These are phyloP conservation scores for Epinephelus coioides DNA, from an alignment of 2,797 vertebrate species.

Conservation along the genomic window DNA sequence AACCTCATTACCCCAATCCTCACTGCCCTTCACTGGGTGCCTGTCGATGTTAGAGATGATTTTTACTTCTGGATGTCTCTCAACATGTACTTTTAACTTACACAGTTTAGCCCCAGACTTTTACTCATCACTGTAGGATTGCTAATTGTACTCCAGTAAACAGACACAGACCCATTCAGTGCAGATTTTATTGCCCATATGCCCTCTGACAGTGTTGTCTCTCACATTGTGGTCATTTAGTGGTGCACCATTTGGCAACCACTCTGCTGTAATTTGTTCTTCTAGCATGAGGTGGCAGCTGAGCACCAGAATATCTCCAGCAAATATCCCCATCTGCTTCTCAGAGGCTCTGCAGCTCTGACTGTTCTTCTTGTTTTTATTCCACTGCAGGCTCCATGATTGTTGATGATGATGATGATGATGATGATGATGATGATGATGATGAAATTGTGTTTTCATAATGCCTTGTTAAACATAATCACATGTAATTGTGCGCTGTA, in stretches of 20 bases:
- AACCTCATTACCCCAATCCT: neutral
- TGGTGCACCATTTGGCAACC: neutral
- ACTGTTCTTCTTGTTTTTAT: constrained; percentile 8
- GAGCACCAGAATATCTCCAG: constrained; percentile 43
- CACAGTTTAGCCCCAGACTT: neutral
- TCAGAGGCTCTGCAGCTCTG: neutral
- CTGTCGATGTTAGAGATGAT: neutral
- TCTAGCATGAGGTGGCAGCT: constrained; percentile 68
- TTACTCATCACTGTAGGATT: neutral
- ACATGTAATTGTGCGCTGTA: constrained; percentile 8
- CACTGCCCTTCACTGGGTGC: constrained; percentile 7
- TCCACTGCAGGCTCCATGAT: neutral
- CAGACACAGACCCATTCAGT: neutral
- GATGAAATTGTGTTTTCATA: constrained; percentile 25
- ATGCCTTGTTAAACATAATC: constrained; percentile 43
- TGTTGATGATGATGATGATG: neutral
- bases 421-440: no score
- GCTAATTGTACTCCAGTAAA: neutral
- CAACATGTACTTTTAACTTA: neutral
- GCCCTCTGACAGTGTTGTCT: constrained; percentile 8
- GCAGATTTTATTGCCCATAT: constrained; percentile 7
- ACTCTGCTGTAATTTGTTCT: constrained; percentile 54
- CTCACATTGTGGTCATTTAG: constrained; percentile 20
- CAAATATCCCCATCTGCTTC: constrained; percentile 21
- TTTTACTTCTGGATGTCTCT: neutral